A percentile compares a stretch with the other conserved stretches of the same genome.
Evolutionary conservation across 2,888 invertebrate species (phyloP).

Genomic region (Phrixothrix hirtus): DNA sequence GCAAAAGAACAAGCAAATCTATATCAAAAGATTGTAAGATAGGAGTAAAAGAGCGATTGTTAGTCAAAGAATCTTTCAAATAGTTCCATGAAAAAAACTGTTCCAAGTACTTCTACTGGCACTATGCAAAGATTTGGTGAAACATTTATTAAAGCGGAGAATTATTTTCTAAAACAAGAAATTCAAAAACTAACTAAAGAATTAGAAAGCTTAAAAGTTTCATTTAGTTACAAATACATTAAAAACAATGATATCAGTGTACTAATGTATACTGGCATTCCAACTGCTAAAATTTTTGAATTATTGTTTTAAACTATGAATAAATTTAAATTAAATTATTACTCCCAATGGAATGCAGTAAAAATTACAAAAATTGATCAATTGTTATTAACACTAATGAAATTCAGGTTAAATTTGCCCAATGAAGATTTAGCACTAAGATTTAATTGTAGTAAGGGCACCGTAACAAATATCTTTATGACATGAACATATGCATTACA

Average conservation of each 20-base stretch:
- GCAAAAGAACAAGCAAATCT: no score
- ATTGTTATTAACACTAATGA: slow-evolving; percentile 31
- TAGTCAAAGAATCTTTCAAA: no score
- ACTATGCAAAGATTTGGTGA: no score
- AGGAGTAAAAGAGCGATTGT: no score
- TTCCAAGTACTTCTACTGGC: no score
- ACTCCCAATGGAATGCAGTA: slow-evolving; percentile 24
- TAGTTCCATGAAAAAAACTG: no score
- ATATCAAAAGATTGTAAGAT: no score
- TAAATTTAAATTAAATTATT: slow-evolving; percentile 25
- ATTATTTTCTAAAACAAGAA: not conserved
- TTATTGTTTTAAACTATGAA: no score
- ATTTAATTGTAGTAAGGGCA: slow-evolving; percentile 22
- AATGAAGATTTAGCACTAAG: slow-evolving; percentile 32
- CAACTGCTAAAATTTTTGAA: slow-evolving; percentile 8
- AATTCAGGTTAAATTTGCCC: slow-evolving; percentile 31
- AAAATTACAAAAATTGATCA: slow-evolving; percentile 26
- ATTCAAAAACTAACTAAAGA: slow-evolving; percentile 3
- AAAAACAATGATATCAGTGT: slow-evolving; percentile 26
- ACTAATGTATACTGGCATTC: slow-evolving; percentile 29
- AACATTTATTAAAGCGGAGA: not conserved
- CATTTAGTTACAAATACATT: slow-evolving; percentile 29
- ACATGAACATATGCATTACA: slow-evolving; percentile 20
- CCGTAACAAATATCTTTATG: slow-evolving; percentile 16
- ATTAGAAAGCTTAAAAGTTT: slow-evolving; percentile 16